Base-by-base conservation (phyloP, 2,888 invertebrate genomes). In the Bhutanitis thaidina region DNA sequence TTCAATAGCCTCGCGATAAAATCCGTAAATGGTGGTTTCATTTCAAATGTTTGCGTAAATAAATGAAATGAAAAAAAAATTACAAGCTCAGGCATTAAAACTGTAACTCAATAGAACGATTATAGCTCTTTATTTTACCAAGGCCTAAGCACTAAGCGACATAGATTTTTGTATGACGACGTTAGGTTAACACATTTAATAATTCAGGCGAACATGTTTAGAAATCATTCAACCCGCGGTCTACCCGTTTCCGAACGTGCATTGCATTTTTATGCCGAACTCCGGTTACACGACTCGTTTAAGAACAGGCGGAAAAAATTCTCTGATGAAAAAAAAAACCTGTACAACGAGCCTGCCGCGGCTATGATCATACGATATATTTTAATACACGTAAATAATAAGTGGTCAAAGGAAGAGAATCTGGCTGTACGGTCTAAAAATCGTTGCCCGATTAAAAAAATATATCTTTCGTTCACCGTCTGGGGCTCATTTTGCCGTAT, bases 181-280 rank as follows among this genome's bases (percentile, higher is more conserved):
- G 20, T 20, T 20, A 20, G 3, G 20, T 20, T 20, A 3, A 3
- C 2, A 20, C 20, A 20, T 20, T 20, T 20, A 20, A 27, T 36
- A 32, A 43, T 43, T 37, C 43, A 32, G 32, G 44, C 15, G 38
- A 20, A 34, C 14, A 39, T 44, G 39, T 44, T 32, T 38, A 34
- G 14, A 16, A 50, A 39, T 39, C 39, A 20, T 39, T 50, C 39
- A 39, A 44, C 49, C 34, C 39, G 43, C 35, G 14, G 54, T 56
- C 54, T 69, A 74, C 75, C 39, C 15, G 50, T 50, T 50, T 40
- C 10, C 34, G 16, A 50, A 50, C 50, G 73, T 67, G 67, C 65
- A 61, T 73, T 74, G 78, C 77, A 80, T 77, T 76, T 78, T 72
- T 70, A 74, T 62, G 67, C 58, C 47, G 55, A 58, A 44, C 62